Conservation (phyloP, 2,888 invertebrate species). For the Exocentrus adspersus region DNA sequence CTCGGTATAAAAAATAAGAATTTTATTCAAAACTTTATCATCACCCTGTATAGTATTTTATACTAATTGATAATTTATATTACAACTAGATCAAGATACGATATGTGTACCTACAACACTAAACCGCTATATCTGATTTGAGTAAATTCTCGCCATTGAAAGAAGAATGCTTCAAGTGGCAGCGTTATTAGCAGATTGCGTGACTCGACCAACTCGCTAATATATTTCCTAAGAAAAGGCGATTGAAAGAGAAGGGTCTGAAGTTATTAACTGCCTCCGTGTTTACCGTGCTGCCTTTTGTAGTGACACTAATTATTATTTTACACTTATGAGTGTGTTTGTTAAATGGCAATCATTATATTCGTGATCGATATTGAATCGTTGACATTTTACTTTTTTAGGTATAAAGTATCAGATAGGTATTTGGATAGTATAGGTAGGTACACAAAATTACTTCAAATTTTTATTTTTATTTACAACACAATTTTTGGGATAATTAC, state of each 20-base stretch:
- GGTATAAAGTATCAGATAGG: no score
- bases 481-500: no score
- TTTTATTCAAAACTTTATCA: no score
- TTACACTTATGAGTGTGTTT: neutral
- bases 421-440: no score
- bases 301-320: conserved; percentile 18
- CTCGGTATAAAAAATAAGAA: no score
- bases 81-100: no score
- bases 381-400: no score
- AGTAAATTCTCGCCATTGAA: neutral
- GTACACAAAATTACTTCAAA: no score
- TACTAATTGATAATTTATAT: no score
- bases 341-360: neutral
- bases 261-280: conserved; percentile 34
- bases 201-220: conserved; percentile 34
- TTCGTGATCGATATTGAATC: neutral
- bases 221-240: conserved; percentile 41
- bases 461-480: no score
- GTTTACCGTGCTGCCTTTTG: conserved; percentile 21
- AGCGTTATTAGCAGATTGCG: conserved; percentile 41
- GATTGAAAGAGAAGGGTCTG: conserved; percentile 31
- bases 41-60: no score
- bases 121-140: conserved; percentile 5
- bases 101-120: no score
- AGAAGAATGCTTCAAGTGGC: conserved; percentile 1